Evolutionary conservation across 2,113 vertebrate genomes (phyloP).

Genomic region (Cheilinus undulatus): DNA sequence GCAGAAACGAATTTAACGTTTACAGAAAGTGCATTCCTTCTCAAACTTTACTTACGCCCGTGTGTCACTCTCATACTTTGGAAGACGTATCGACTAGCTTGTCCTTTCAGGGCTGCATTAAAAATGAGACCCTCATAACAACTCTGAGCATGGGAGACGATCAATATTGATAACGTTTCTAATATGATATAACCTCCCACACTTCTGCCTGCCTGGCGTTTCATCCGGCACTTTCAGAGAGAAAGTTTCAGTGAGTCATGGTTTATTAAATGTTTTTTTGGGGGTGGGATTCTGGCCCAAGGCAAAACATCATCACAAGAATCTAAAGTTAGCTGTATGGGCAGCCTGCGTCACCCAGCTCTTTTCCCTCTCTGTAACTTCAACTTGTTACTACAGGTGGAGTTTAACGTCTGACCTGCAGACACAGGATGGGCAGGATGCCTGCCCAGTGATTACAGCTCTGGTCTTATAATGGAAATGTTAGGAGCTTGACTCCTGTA

Average conservation of each 20-base stretch:
- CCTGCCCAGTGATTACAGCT: slow-evolving; percentile 26
- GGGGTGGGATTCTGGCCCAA: slow-evolving; percentile 37
- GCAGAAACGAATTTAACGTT: background rate
- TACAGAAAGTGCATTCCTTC: background rate
- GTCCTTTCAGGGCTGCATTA: slow-evolving; percentile 27
- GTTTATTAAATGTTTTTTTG: slow-evolving; percentile 57
- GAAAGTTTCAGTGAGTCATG: slow-evolving; percentile 57
- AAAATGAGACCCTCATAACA: slow-evolving; percentile 42
- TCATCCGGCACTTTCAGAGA: slow-evolving; percentile 40
- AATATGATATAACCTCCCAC: slow-evolving; percentile 44
- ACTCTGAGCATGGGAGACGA: slow-evolving; percentile 29
- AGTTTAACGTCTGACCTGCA: slow-evolving; percentile 40
- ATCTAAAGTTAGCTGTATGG: slow-evolving; percentile 51
- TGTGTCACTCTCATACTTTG: slow-evolving; percentile 2
- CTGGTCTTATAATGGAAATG: slow-evolving; percentile 22
- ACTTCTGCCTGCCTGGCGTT: slow-evolving; percentile 37
- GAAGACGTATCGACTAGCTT: slow-evolving; percentile 18
- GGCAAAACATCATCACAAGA: slow-evolving; percentile 49
- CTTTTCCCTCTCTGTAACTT: slow-evolving; percentile 31
- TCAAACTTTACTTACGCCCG: background rate
- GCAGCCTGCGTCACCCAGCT: slow-evolving; percentile 16
- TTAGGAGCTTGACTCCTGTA: slow-evolving; percentile 28
- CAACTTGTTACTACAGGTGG: slow-evolving; percentile 29
- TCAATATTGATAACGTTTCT: slow-evolving; percentile 60
- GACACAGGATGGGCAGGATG: slow-evolving; percentile 13